A percentile compares a stretch with the other conserved stretches of the same genome.
Conservation (phyloP, 2,113 vertebrate species). For the Corythaeola cristata region DNA sequence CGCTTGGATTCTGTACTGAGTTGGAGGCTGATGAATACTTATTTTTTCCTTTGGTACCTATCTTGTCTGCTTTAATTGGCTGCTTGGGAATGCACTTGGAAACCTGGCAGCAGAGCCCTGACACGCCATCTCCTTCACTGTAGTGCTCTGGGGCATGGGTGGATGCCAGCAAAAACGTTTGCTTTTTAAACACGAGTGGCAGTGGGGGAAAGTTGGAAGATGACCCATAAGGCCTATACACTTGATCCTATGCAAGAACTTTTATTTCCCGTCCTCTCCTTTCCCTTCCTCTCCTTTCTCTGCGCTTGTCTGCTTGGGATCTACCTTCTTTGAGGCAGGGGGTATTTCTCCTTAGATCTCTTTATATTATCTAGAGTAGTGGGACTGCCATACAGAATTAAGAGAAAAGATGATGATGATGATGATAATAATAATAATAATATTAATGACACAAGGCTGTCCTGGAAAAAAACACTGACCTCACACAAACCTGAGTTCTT, state of each 20-base stretch:
- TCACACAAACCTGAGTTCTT: neutral
- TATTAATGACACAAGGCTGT: neutral
- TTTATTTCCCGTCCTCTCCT: neutral
- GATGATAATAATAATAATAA: neutral
- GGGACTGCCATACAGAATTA: neutral
- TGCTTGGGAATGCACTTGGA: neutral
- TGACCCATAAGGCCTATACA: neutral
- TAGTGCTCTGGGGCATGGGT: neutral
- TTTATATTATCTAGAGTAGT: neutral
- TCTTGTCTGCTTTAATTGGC: conserved; percentile 29
- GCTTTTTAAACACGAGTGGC: neutral
- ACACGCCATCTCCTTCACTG: accelerated
- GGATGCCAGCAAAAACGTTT: neutral
- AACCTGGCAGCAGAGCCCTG: neutral
- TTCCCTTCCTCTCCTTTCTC: neutral
- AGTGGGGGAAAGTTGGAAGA: neutral
- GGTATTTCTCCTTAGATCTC: neutral
- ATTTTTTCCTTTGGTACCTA: conserved; percentile 8
- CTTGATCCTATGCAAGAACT: neutral
- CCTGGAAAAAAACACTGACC: neutral
- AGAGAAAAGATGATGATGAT: neutral
- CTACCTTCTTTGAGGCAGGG: neutral
- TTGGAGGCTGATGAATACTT: neutral
- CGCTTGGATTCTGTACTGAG: neutral
- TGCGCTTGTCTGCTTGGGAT: neutral